Percentiles rank a stretch among this genome's conserved stretches.
Evolutionary conservation across 2,797 vertebrate genomes (phyloP).

Genomic region (Morus bassanus): DNA sequence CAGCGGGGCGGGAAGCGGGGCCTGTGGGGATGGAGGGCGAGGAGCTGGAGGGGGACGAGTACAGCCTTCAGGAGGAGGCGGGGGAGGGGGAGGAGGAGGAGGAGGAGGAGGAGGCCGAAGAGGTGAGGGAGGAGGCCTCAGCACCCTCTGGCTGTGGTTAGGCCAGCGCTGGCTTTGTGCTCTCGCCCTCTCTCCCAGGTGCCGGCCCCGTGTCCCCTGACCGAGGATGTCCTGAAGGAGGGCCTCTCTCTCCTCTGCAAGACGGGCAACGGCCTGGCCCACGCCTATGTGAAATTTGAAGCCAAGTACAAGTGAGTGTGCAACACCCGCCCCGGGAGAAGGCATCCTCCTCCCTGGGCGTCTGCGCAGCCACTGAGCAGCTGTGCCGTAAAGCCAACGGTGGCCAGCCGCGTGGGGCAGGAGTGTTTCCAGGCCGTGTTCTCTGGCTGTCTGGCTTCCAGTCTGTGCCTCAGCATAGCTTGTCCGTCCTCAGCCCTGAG

Average conservation of each 20-base stretch:
- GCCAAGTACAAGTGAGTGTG: slow-evolving; percentile 80
- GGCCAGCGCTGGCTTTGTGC: neutral
- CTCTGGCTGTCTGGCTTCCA: neutral
- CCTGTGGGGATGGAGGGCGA: slow-evolving; percentile 66
- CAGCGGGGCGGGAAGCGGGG: neutral
- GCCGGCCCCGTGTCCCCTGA: slow-evolving; percentile 66
- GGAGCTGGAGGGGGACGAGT: neutral
- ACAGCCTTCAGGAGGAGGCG: neutral
- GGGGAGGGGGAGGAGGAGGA: neutral
- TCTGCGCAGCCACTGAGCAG: rapidly evolving
- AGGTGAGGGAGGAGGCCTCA: neutral
- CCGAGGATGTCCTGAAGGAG: slow-evolving; percentile 76
- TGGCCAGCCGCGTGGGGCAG: rapidly evolving
- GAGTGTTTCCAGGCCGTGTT: neutral
- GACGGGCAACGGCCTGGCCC: slow-evolving; percentile 84
- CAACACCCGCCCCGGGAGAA: neutral
- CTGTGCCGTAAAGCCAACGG: rapidly evolving
- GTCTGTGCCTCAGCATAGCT: neutral
- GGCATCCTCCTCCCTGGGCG: neutral
- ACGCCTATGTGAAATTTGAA: slow-evolving; percentile 87
- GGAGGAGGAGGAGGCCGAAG: slow-evolving; percentile 19
- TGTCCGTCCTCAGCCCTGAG: neutral
- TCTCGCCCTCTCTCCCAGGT: slow-evolving; percentile 38
- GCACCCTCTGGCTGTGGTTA: too few relatives aligned
- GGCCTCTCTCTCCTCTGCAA: slow-evolving; percentile 87